phyloP scores from a whole-genome alignment of 1,140 invertebrate species.

The Euura lappo region DNA sequence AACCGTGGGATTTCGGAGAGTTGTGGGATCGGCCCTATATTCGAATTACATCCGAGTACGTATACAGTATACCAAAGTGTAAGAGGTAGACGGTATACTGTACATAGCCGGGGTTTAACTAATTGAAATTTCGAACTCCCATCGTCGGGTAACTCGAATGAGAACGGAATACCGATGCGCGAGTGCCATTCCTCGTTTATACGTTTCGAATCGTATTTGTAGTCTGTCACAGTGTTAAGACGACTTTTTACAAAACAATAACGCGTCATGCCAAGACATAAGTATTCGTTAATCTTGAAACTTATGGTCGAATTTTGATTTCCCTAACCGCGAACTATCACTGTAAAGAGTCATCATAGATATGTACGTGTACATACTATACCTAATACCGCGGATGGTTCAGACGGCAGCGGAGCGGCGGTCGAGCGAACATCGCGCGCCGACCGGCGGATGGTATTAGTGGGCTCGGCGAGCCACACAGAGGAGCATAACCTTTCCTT shows the following conservation, averaged over 20 bases:
- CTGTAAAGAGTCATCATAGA: too few relatives aligned
- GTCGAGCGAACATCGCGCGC: background rate
- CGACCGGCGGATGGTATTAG: constrained; percentile 37
- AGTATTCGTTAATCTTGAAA: background rate
- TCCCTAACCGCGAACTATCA: background rate
- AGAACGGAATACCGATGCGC: constrained; percentile 45
- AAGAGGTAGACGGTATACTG: background rate
- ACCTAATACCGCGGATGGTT: background rate
- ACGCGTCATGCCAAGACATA: too few relatives aligned
- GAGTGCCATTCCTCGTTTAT: background rate
- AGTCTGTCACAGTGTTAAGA: too few relatives aligned
- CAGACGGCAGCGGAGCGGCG: background rate
- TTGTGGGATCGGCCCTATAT: constrained; percentile 6
- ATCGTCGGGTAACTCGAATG: constrained; percentile 11
- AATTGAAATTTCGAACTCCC: background rate
- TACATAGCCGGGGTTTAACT: background rate
- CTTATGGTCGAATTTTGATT: background rate
- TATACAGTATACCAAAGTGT: background rate
- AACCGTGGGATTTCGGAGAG: constrained; percentile 4
- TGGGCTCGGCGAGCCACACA: constrained; percentile 40
- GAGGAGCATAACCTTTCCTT: constrained; percentile 61
- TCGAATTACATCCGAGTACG: background rate
- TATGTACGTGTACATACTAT: too few relatives aligned
- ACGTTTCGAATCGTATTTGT: too few relatives aligned
- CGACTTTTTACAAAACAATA: too few relatives aligned